Evolutionary conservation across 2,888 invertebrate genomes (phyloP).

Genomic region (Drosophila crucigera): DNA sequence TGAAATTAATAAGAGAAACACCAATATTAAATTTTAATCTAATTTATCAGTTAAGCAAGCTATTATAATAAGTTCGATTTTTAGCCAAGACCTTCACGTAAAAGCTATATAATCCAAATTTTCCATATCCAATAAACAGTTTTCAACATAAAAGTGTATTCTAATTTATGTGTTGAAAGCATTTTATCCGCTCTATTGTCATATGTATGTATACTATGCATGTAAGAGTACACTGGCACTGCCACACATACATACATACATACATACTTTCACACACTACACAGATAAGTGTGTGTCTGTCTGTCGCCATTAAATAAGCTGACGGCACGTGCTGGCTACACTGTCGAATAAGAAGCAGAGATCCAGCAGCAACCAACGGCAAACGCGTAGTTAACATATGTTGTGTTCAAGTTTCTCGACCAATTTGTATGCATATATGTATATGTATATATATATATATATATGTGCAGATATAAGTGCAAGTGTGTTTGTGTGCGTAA

Average conservation of each 20-base stretch:
- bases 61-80: neutral
- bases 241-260: neutral
- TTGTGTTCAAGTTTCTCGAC: conserved; percentile 60
- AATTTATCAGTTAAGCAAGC: neutral
- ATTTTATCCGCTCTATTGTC: neutral
- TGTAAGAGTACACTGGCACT: neutral
- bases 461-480: neutral
- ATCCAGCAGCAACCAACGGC: conserved; percentile 42
- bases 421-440: conserved; percentile 44
- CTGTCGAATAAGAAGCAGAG: conserved; percentile 33
- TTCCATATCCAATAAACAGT: neutral
- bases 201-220: neutral
- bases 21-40: neutral
- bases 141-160: neutral
- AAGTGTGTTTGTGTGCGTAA: conserved; percentile 24
- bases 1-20: neutral
- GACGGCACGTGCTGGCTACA: conserved; percentile 58
- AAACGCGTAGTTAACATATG: conserved; percentile 74
- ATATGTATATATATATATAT: conserved; percentile 8
- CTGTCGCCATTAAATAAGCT: conserved; percentile 41
- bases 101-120: neutral
- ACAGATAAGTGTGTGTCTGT: conserved; percentile 1
- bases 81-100: neutral
- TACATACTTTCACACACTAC: neutral
- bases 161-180: neutral